Conservation (phyloP, 2,888 invertebrate genomes). For the Pristionchus fissidentatus region DNA sequence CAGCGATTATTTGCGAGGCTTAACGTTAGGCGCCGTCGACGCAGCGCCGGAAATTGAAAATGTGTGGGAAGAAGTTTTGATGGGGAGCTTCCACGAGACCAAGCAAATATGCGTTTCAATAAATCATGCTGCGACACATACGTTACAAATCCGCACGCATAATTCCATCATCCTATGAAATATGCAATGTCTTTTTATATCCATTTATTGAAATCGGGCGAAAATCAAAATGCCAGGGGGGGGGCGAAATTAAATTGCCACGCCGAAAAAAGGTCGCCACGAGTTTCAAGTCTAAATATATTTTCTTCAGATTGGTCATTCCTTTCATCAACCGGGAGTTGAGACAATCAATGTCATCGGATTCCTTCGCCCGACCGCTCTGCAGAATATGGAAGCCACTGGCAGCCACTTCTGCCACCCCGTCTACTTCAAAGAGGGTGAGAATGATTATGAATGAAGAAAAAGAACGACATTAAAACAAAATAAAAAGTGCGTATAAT, state of each 20-base stretch:
- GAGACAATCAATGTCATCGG: constrained; percentile 13
- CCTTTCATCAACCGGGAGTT: not conserved
- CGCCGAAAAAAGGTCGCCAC: not conserved
- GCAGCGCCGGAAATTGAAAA: constrained; percentile 7
- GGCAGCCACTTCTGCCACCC: constrained; percentile 29
- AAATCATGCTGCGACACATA: too few relatives aligned
- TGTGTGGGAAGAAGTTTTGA: not conserved
- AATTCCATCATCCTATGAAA: too few relatives aligned
- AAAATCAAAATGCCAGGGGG: too few relatives aligned
- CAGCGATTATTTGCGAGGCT: too few relatives aligned
- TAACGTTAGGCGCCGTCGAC: not conserved
- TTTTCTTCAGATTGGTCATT: constrained; percentile 20
- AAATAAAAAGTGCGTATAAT: too few relatives aligned
- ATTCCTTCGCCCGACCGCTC: constrained; percentile 2
- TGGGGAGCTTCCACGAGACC: not conserved
- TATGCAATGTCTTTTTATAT: too few relatives aligned
- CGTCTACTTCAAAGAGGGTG: constrained; percentile 18
- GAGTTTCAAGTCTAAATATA: not conserved
- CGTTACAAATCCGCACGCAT: too few relatives aligned
- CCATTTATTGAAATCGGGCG: too few relatives aligned
- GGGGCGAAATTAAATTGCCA: not conserved
- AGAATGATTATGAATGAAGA: not conserved
- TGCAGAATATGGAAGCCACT: constrained; percentile 22
- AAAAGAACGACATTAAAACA: not conserved
- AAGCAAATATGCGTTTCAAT: too few relatives aligned